Percentiles rank a stretch among this genome's conserved stretches.
phyloP scores from a whole-genome alignment of 2,797 vertebrate genomes.

The Anomalospiza imberbis region DNA sequence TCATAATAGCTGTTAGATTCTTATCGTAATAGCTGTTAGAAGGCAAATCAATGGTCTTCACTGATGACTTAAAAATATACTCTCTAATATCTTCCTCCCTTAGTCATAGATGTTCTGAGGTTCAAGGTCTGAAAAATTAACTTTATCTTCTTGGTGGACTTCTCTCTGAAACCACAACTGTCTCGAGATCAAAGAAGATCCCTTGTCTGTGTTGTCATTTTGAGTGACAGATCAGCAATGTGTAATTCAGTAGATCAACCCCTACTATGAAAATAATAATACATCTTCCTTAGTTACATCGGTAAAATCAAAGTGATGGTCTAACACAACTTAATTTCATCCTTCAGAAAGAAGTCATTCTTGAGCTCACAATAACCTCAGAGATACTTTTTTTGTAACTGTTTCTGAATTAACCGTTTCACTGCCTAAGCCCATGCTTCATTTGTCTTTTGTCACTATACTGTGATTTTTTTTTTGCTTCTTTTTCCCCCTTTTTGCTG shows the following conservation, averaged over 20 bases:
- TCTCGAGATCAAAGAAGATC: conserved; percentile 71
- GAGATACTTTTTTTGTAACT: background rate
- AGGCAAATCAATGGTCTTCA: conserved; percentile 9
- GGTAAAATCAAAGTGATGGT: conserved; percentile 73
- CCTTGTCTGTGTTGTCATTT: conserved; percentile 62
- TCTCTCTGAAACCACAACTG: conserved; percentile 52
- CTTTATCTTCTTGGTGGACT: conserved; percentile 45
- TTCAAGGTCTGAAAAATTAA: conserved; percentile 17
- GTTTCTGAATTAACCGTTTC: conserved; percentile 62
- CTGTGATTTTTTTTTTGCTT: background rate
- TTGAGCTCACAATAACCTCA: conserved; percentile 47
- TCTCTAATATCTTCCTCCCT: background rate
- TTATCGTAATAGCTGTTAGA: background rate
- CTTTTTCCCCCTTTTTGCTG: background rate
- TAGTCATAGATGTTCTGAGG: background rate
- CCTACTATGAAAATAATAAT: conserved; percentile 71
- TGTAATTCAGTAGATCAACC: conserved; percentile 60
- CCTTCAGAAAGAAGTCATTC: conserved; percentile 64
- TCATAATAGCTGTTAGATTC: background rate
- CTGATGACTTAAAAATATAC: background rate
- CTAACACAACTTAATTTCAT: conserved; percentile 72
- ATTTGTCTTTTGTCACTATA: background rate
- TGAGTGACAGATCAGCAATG: conserved; percentile 70
- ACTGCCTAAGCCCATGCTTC: background rate
- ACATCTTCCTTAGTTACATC: conserved; percentile 61